Percentiles rank a stretch among this genome's conserved stretches.
phyloP scores from a whole-genome alignment of 2,888 invertebrate species.

The Dynastes maya region DNA sequence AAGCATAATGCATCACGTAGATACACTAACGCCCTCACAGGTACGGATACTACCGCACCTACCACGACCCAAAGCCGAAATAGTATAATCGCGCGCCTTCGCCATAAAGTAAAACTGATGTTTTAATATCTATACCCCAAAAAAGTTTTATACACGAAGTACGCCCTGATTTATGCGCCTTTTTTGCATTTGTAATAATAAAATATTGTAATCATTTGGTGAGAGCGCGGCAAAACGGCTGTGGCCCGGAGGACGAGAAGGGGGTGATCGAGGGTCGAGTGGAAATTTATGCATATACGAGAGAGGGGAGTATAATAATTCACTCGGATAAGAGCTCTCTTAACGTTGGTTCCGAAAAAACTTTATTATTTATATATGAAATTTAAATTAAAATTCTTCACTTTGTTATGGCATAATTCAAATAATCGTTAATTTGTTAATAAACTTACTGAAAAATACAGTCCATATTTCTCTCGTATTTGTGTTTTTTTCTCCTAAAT shows the following conservation, averaged over 20 bases:
- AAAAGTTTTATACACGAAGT: slow-evolving; percentile 13
- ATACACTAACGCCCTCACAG: too few relatives aligned
- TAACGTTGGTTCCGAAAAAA: background rate
- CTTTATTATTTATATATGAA: slow-evolving; percentile 40
- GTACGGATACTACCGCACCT: background rate
- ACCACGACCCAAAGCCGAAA: background rate
- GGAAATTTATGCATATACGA: slow-evolving; percentile 34
- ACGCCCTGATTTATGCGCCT: slow-evolving; percentile 31
- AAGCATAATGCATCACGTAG: background rate
- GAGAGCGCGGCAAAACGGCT: background rate
- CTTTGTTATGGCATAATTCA: background rate
- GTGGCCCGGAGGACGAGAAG: background rate
- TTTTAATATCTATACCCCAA: slow-evolving; percentile 33
- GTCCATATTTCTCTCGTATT: too few relatives aligned
- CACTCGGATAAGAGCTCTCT: background rate
- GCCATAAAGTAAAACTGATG: slow-evolving; percentile 29
- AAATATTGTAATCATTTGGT: slow-evolving; percentile 34
- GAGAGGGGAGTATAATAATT: slow-evolving; percentile 29
- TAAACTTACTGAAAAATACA: too few relatives aligned
- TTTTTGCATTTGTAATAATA: slow-evolving; percentile 41
- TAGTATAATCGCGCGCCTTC: background rate
- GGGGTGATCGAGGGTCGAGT: background rate
- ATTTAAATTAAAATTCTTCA: slow-evolving; percentile 33
- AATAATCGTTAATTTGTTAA: too few relatives aligned
- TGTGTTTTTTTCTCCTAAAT: too few relatives aligned